These are phyloP conservation scores for Chironomus tepperi DNA, from an alignment of 1,140 invertebrate genomes.

Conservation along the genomic window DNA sequence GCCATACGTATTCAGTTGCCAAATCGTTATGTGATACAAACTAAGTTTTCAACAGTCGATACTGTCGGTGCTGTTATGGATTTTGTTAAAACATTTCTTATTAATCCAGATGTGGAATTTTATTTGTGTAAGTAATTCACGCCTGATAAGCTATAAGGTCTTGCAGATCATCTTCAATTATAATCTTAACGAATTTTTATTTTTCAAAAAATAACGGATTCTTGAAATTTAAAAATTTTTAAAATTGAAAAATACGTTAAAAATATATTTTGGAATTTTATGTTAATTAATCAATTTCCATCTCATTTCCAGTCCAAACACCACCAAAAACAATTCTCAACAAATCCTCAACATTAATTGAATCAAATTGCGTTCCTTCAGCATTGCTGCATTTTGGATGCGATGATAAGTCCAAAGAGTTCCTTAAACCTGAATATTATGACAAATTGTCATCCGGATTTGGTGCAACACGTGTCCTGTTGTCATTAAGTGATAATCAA, in stretches of 20 bases:
- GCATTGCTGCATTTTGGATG: slow-evolving; percentile 62
- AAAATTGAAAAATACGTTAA: slow-evolving; percentile 10
- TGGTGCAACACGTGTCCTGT: background rate
- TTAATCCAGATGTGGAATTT: slow-evolving; percentile 51
- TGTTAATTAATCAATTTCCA: slow-evolving; percentile 27
- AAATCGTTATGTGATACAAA: slow-evolving; percentile 69
- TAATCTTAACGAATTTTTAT: no score
- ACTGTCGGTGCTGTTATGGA: slow-evolving; percentile 54
- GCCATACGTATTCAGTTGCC: slow-evolving; percentile 75
- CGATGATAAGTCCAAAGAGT: slow-evolving; percentile 28
- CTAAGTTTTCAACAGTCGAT: slow-evolving; percentile 61
- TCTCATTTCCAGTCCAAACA: slow-evolving; percentile 53
- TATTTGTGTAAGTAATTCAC: slow-evolving; percentile 60
- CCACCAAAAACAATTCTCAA: slow-evolving; percentile 61
- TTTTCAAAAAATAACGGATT: no score
- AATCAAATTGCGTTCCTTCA: slow-evolving; percentile 63
- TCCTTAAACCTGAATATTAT: background rate
- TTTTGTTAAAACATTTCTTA: slow-evolving; percentile 60
- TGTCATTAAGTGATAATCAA: background rate
- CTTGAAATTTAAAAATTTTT: no score
- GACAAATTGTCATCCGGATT: background rate
- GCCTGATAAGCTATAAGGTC: no score
- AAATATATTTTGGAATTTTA: slow-evolving; percentile 28
- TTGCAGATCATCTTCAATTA: no score
- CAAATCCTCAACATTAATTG: slow-evolving; percentile 48